phyloP scores from a whole-genome alignment of 2,113 vertebrate species.

The Hemibagrus wyckioides region DNA sequence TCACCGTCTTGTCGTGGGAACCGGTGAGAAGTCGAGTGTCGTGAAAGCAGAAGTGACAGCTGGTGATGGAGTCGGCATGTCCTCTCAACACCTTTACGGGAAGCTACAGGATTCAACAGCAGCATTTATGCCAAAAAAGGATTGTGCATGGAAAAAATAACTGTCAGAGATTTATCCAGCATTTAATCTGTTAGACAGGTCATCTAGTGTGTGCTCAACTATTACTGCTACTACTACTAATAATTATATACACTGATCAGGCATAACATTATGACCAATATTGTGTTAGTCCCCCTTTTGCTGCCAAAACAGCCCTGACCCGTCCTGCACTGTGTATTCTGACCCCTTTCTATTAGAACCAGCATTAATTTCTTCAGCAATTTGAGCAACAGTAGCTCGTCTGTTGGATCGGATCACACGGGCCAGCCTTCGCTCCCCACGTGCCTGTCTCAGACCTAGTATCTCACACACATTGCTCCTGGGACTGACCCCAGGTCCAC shows the following conservation, averaged over 20 bases:
- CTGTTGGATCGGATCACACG: too few species aligned
- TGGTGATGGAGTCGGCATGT: conserved; percentile 35
- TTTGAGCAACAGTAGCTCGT: too few species aligned
- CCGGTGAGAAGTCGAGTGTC: conserved; percentile 43
- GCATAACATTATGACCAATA: too few species aligned
- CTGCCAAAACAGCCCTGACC: too few species aligned
- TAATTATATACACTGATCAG: too few species aligned
- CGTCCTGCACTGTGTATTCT: too few species aligned
- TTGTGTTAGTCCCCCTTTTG: too few species aligned
- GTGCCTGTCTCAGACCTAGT: too few species aligned
- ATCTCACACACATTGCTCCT: too few species aligned
- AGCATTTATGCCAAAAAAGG: not conserved
- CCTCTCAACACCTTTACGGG: conserved; percentile 47
- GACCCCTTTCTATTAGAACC: too few species aligned
- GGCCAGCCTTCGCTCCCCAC: too few species aligned
- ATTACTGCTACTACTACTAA: not conserved
- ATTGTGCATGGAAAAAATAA: not conserved
- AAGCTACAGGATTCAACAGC: conserved; percentile 22
- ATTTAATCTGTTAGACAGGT: not conserved
- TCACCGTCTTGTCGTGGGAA: conserved; percentile 41
- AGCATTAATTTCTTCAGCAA: too few species aligned
- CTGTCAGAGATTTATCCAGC: not conserved
- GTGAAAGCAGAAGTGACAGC: conserved; percentile 39
- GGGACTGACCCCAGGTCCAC: not conserved
- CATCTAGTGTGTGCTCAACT: not conserved